Base-by-base conservation (phyloP, 2,797 vertebrate species). In the Poecile montanus region DNA sequence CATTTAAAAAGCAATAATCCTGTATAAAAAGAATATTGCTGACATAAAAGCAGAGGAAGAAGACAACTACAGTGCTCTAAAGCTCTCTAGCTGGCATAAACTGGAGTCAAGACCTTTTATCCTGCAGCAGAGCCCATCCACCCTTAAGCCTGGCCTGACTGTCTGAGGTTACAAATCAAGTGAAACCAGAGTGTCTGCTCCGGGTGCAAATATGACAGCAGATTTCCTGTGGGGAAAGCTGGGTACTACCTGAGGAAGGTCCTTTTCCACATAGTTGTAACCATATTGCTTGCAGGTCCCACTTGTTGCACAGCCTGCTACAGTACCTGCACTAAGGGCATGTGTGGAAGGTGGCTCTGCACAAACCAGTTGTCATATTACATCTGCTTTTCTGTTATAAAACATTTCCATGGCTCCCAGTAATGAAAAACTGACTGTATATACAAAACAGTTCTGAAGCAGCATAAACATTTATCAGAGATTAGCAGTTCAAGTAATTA, bases 401-500 rank as follows among this genome's bases (percentile, higher is more conserved):
- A 90, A 79, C n/a, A 62, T 54, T 91, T 81, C 38, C 16, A 2
- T 34, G 58, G 48, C 54, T 91, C 83, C 40, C 38, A 78, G 32
- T 42, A 86, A 79, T 42, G 76, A 91, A 88, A 94, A 76, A 90
- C 23, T 85, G 68, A 63, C 48, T 81, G 66, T 66, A 89, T 82
- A 79, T 25, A 88, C 21, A 73, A 82, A 91, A 66, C 4, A 13
- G 44, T 84, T 92, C 47, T 53, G 81, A 91, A 91, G 71, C 20
- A 2, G 42, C 73, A 93, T 53, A 74, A 90, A 79, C 61, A 90
- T 79, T 91, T 86, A 78, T 63, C 73, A 67, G 88, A 93, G 74
- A 93, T 94, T 76, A 94, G 71, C 86, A 92, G 68, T 87, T 86
- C 63, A 62, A 86, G 83, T 32, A 73, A 91, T 88, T 74, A 86